A percentile compares a stretch with the other conserved stretches of the same genome.
phyloP scores from a whole-genome alignment of 2,888 invertebrate genomes.

The Lasioglossum malachurum region DNA sequence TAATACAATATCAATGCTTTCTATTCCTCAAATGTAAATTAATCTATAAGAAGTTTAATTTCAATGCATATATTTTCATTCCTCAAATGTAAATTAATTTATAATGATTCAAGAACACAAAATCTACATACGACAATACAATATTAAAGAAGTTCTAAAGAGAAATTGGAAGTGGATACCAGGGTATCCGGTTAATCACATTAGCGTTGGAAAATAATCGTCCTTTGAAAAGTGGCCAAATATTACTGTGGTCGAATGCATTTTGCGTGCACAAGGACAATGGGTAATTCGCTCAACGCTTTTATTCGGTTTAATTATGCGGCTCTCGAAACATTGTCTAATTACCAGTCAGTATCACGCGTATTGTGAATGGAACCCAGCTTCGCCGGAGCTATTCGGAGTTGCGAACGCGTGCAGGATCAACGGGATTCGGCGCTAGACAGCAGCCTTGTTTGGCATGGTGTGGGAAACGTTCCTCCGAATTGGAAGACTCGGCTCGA shows the following conservation, averaged over 20 bases:
- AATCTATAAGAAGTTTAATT: too few relatives aligned
- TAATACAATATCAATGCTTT: too few relatives aligned
- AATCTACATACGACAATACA: too few relatives aligned
- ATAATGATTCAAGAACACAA: too few relatives aligned
- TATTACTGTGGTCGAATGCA: neutral
- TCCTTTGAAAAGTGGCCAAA: too few relatives aligned
- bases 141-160: too few relatives aligned
- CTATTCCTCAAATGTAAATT: too few relatives aligned
- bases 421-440: slow-evolving; percentile 8
- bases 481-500: neutral
- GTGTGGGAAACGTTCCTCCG: neutral
- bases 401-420: neutral
- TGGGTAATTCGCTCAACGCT: neutral
- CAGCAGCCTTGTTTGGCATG: neutral
- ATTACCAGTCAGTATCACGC: neutral
- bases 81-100: too few relatives aligned
- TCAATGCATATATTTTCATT: too few relatives aligned
- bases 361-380: neutral
- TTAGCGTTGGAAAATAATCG: too few relatives aligned
- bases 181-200: too few relatives aligned
- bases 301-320: neutral
- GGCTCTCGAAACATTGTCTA: neutral
- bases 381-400: neutral
- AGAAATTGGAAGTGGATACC: too few relatives aligned
- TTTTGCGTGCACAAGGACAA: neutral